Evolutionary conservation across 35 echinoderm and acorn worm species (phyloP).

Genomic region (Ophiothrix spiculata): DNA sequence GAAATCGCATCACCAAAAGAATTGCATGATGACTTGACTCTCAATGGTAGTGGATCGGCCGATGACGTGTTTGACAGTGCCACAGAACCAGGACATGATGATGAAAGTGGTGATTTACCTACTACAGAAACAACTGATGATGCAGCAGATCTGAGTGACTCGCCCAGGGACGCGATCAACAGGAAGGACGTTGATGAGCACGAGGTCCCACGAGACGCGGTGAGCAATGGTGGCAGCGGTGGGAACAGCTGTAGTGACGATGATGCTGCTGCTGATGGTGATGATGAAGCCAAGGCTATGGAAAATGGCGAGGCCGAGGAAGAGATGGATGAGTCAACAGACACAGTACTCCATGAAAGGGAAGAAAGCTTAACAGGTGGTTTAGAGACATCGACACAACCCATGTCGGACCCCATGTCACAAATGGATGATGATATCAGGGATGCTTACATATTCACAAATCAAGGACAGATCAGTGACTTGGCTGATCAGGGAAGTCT

Average conservation of each 20-base stretch:
- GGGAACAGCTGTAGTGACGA: background rate
- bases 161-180: background rate
- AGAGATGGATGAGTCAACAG: background rate
- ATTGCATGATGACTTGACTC: too few species aligned
- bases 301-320: background rate
- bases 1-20: too few species aligned
- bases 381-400: background rate
- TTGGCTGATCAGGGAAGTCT: too few species aligned
- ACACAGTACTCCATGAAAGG: background rate
- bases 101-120: too few species aligned
- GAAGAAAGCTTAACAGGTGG: background rate
- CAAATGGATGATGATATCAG: background rate
- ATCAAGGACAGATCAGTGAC: background rate
- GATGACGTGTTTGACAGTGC: constrained; percentile 4
- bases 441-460: background rate
- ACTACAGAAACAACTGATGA: background rate
- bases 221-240: background rate
- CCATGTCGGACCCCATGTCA: background rate
- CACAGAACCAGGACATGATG: too few species aligned
- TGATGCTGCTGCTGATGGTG: too few species aligned
- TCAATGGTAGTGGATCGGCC: too few species aligned
- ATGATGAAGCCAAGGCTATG: background rate
- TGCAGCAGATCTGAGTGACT: background rate
- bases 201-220: background rate
- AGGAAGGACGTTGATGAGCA: background rate